Evolutionary conservation across 2,113 vertebrate species (phyloP).

Genomic region (Mirza zaza): DNA sequence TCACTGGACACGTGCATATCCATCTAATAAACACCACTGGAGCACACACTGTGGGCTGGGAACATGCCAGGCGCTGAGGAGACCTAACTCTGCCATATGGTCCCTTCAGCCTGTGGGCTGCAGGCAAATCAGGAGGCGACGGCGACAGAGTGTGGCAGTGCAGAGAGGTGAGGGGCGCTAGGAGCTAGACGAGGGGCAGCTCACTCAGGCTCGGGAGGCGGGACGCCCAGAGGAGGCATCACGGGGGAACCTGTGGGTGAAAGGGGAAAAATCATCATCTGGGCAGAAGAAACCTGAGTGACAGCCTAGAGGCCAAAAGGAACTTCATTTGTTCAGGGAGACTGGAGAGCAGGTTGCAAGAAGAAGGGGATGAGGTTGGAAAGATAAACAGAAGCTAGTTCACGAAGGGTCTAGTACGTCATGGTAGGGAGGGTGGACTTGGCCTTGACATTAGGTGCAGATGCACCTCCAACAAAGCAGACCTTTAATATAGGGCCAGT

Average conservation of each 20-base stretch:
- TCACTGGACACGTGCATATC: neutral
- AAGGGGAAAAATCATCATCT: neutral
- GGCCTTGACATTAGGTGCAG: neutral
- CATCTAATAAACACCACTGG: neutral
- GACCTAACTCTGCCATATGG: neutral
- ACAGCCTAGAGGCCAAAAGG: neutral
- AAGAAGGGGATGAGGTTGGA: neutral
- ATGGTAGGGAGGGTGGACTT: neutral
- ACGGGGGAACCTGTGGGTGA: fast-evolving
- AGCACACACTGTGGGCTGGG: neutral
- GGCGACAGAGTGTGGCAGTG: too few relatives aligned
- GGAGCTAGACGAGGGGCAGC: neutral
- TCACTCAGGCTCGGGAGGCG: neutral
- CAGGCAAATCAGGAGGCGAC: neutral
- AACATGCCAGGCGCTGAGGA: neutral
- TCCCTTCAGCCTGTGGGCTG: neutral
- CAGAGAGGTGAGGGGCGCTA: neutral
- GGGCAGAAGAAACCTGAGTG: neutral
- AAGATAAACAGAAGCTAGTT: neutral
- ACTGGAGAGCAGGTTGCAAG: neutral
- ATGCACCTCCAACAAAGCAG: neutral
- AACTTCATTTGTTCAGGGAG: neutral
- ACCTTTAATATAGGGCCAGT: neutral
- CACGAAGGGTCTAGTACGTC: neutral
- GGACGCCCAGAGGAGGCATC: neutral